These are phyloP conservation scores for Drosophila anomalata DNA, from an alignment of 2,888 invertebrate genomes.

Conservation along the genomic window DNA sequence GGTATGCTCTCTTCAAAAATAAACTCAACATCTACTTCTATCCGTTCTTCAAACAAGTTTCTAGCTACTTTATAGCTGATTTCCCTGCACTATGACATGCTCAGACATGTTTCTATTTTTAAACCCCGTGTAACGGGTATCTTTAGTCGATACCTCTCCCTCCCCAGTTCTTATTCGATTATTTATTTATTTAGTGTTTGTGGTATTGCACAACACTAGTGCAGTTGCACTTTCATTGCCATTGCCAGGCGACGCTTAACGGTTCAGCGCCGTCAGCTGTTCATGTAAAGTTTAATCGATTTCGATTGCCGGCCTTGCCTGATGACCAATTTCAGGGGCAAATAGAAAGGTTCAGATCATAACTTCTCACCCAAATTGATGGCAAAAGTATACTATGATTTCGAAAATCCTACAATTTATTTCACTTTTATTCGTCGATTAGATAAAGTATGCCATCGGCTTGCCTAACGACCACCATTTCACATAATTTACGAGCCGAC, in stretches of 20 bases:
- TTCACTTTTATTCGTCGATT: not conserved
- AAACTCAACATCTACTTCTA: not conserved
- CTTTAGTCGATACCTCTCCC: not conserved
- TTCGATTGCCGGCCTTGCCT: no score
- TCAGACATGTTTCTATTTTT: not conserved
- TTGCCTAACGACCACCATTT: not conserved
- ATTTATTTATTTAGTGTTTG: not conserved
- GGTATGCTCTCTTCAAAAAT: not conserved
- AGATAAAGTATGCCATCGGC: not conserved
- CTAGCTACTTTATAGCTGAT: no score
- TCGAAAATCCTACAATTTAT: not conserved
- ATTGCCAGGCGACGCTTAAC: conserved; percentile 39
- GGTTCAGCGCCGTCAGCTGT: conserved; percentile 38
- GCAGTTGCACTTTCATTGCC: conserved; percentile 41
- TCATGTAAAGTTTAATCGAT: conserved; percentile 34
- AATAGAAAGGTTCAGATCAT: not conserved
- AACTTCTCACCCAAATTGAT: not conserved
- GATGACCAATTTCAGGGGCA: not conserved
- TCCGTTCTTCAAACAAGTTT: no score
- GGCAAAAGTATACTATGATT: not conserved
- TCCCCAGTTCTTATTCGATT: not conserved
- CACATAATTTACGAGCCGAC: conserved; percentile 1
- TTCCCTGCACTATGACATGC: no score
- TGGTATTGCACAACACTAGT: conserved; percentile 23
- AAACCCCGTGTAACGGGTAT: not conserved